A percentile compares a stretch with the other conserved stretches of the same genome.
phyloP scores from a whole-genome alignment of 2,888 invertebrate genomes.

The Drosophila borborema region DNA sequence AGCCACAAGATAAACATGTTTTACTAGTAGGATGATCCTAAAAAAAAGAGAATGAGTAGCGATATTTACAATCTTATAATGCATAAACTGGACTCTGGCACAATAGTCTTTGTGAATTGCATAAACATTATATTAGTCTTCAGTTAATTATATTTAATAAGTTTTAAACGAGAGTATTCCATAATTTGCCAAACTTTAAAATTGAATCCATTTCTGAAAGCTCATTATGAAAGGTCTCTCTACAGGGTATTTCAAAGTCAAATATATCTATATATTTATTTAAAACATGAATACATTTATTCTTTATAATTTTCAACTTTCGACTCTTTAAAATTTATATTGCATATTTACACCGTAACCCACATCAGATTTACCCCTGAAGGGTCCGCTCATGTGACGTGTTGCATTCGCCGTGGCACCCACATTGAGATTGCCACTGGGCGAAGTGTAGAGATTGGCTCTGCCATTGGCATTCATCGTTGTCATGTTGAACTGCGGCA shows the following conservation, averaged over 20 bases:
- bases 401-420: slow-evolving; percentile 72
- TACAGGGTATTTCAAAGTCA: neutral
- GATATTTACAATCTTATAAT: neutral
- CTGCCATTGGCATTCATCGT: slow-evolving; percentile 62
- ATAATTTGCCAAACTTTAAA: too few relatives aligned
- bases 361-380: slow-evolving; percentile 55
- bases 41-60: neutral
- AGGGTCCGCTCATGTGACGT: slow-evolving; percentile 66
- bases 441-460: slow-evolving; percentile 75
- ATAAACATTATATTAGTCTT: too few relatives aligned
- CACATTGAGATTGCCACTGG: slow-evolving; percentile 66
- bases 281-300: neutral
- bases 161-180: too few relatives aligned
- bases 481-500: slow-evolving; percentile 74
- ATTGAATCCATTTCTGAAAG: neutral
- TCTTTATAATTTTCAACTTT: neutral
- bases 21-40: neutral
- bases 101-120: neutral
- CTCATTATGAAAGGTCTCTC: neutral
- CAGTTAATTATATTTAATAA: too few relatives aligned
- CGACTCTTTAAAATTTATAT: slow-evolving; percentile 63
- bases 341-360: slow-evolving; percentile 61
- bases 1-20: slow-evolving; percentile 25
- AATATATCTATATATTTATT: neutral
- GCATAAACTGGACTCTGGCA: neutral